Evolutionary conservation across 1,140 invertebrate genomes (phyloP).

Genomic region (Achatina immaculata): DNA sequence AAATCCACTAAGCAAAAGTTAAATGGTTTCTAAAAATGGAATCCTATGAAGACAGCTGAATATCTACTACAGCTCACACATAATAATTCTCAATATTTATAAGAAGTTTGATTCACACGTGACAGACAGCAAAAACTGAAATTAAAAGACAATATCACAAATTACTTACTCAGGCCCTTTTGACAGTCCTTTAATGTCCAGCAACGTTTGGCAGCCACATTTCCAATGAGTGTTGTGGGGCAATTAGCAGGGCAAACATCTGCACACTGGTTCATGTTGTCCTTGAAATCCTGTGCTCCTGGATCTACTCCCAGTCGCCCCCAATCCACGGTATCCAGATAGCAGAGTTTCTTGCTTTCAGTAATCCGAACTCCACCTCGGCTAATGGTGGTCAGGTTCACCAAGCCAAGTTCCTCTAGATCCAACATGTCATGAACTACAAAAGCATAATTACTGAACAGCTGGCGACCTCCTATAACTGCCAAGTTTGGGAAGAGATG

Average conservation of each 20-base stretch:
- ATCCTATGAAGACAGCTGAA: too few species aligned
- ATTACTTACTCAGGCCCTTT: slow-evolving; percentile 61
- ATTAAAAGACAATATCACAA: too few species aligned
- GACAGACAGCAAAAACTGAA: too few species aligned
- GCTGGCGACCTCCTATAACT: slow-evolving; percentile 88
- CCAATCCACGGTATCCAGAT: slow-evolving; percentile 92
- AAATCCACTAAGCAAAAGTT: too few species aligned
- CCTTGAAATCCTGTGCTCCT: slow-evolving; percentile 57
- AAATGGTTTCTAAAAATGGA: too few species aligned
- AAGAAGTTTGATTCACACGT: too few species aligned
- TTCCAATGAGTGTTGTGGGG: slow-evolving; percentile 37
- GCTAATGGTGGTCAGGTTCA: slow-evolving; percentile 83
- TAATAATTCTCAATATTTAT: too few species aligned
- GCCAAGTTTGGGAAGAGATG: slow-evolving; percentile 93
- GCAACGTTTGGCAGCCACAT: slow-evolving; percentile 50
- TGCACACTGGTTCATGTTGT: slow-evolving; percentile 66
- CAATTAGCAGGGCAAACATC: slow-evolving; percentile 62
- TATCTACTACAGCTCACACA: too few species aligned
- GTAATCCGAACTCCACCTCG: slow-evolving; percentile 89
- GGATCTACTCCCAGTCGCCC: slow-evolving; percentile 74
- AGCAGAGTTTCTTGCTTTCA: slow-evolving; percentile 89
- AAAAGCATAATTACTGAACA: slow-evolving; percentile 91
- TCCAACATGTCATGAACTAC: slow-evolving; percentile 80
- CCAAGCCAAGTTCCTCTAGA: slow-evolving; percentile 84
- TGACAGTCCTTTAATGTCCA: slow-evolving; percentile 66